phyloP scores from a whole-genome alignment of 2,888 invertebrate genomes.

The Pristionchus exspectatus region DNA sequence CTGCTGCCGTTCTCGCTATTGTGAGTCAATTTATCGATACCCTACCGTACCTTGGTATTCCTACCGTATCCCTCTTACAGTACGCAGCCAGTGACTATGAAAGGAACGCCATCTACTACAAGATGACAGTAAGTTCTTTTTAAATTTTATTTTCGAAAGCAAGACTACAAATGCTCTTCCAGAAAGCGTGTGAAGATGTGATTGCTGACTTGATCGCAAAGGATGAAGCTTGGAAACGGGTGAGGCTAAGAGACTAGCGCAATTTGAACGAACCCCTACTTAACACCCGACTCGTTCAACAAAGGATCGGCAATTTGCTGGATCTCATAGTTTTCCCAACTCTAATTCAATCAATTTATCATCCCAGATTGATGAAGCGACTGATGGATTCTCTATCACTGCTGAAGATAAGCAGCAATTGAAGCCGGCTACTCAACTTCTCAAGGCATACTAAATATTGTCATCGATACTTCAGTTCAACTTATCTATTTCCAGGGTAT shows the following conservation, averaged over 20 bases:
- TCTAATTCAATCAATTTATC: neutral
- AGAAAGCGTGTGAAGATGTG: constrained; percentile 11
- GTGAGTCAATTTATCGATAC: neutral
- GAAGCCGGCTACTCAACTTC: neutral
- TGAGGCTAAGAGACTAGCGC: neutral
- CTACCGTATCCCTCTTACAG: neutral
- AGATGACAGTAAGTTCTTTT: neutral
- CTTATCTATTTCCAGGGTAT: neutral
- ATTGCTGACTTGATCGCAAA: neutral
- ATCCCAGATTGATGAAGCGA: neutral
- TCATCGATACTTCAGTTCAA: neutral
- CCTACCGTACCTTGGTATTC: neutral
- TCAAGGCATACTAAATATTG: neutral
- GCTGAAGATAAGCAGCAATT: neutral
- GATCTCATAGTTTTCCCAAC: neutral
- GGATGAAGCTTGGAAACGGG: neutral
- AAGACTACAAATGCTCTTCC: neutral
- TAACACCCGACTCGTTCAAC: neutral
- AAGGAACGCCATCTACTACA: neutral
- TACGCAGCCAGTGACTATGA: neutral
- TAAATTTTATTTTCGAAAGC: neutral
- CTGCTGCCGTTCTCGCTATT: neutral
- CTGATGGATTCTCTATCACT: neutral
- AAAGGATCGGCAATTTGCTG: neutral
- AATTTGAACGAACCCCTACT: neutral